phyloP scores from a whole-genome alignment of 2,113 vertebrate genomes.

The Misgurnus anguillicaudatus region DNA sequence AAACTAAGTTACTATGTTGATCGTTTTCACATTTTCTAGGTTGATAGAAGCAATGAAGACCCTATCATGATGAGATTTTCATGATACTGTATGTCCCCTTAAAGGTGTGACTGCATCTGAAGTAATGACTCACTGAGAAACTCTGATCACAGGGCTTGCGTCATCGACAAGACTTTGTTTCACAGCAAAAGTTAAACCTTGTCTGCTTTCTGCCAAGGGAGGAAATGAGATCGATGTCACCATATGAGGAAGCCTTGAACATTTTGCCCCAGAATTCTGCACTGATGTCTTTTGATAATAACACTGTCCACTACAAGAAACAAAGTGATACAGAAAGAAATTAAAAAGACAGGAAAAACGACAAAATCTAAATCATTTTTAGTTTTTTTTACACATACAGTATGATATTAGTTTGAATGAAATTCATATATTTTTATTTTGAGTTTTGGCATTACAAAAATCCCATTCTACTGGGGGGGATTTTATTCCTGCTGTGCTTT shows the following conservation, averaged over 20 bases:
- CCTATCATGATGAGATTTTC: too few relatives aligned
- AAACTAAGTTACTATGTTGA: too few relatives aligned
- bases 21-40: too few relatives aligned
- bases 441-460: too few relatives aligned
- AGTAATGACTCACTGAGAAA: conserved; percentile 82
- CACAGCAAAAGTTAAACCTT: conserved; percentile 82
- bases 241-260: conserved; percentile 82
- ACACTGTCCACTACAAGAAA: conserved; percentile 81
- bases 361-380: too few relatives aligned
- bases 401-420: too few relatives aligned
- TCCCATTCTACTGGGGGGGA: too few relatives aligned
- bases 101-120: not conserved
- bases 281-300: conserved; percentile 82
- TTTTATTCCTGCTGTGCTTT: too few relatives aligned
- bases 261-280: conserved; percentile 69
- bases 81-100: too few relatives aligned
- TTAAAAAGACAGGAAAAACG: not conserved
- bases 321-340: not conserved
- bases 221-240: conserved; percentile 93
- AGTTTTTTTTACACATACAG: too few relatives aligned
- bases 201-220: conserved; percentile 75
- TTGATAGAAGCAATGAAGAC: too few relatives aligned
- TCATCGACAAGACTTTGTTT: conserved; percentile 75
- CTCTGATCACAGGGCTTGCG: conserved; percentile 77
- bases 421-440: too few relatives aligned